A percentile compares a stretch with the other conserved stretches of the same genome.
Evolutionary conservation across 2,113 vertebrate species (phyloP).

Genomic region (Albula goreensis): DNA sequence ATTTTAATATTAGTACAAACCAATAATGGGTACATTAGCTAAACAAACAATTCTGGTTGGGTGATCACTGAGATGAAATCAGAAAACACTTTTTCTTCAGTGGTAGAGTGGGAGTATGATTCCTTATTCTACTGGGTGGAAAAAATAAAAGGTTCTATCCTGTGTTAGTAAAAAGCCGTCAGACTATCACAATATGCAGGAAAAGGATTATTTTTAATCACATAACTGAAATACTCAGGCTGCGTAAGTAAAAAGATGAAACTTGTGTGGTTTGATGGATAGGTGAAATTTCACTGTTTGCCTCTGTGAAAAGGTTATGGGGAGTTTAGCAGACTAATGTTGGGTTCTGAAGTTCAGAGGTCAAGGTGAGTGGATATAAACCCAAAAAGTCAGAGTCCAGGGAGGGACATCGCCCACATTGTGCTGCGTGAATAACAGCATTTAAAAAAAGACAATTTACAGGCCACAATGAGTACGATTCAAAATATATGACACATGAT

Average conservation of each 20-base stretch:
- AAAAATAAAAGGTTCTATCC: neutral
- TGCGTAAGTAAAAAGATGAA: neutral
- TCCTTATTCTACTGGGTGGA: neutral
- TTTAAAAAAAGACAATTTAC: neutral
- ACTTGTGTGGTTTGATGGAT: neutral
- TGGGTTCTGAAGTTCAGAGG: neutral
- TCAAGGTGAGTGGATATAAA: neutral
- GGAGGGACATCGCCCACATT: neutral
- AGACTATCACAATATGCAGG: neutral
- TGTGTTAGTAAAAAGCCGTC: neutral
- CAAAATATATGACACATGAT: neutral
- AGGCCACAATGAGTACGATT: neutral
- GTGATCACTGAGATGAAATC: neutral
- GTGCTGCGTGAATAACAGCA: neutral
- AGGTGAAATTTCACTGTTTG: neutral
- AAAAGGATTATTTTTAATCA: neutral
- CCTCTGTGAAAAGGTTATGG: neutral
- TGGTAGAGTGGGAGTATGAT: neutral
- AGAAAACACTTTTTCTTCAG: neutral
- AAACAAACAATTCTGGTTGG: neutral
- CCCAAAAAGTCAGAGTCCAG: neutral
- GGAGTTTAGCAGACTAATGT: neutral
- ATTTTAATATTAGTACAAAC: no score
- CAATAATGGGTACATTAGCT: no score
- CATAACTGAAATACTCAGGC: neutral